These are phyloP conservation scores for Alitta virens DNA, from an alignment of 2,888 invertebrate genomes.

Conservation along the genomic window DNA sequence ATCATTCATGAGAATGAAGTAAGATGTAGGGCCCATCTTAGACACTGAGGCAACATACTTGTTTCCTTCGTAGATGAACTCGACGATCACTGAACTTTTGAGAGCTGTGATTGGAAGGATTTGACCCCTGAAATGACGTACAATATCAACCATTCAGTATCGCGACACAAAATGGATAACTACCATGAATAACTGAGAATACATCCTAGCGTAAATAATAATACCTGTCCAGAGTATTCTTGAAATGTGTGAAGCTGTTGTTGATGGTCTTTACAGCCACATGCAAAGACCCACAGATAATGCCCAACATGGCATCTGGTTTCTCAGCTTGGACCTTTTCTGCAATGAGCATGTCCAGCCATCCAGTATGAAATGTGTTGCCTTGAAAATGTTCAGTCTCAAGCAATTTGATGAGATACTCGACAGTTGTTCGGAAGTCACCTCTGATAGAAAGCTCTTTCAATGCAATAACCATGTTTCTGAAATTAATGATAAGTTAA, in stretches of 20 bases:
- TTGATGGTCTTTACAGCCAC: slow-evolving; percentile 86
- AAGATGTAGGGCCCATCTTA: slow-evolving; percentile 86
- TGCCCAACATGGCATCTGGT: slow-evolving; percentile 86
- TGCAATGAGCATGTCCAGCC: slow-evolving; percentile 94
- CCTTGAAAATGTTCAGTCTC: slow-evolving; percentile 85
- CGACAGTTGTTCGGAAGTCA: slow-evolving; percentile 97
- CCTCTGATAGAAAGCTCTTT: slow-evolving; percentile 97
- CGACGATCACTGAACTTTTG: slow-evolving; percentile 82
- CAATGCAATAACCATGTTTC: slow-evolving; percentile 91
- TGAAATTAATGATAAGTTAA: slow-evolving; percentile 51
- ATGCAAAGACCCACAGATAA: slow-evolving; percentile 88
- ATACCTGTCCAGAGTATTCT: slow-evolving; percentile 83
- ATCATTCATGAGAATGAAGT: slow-evolving; percentile 91
- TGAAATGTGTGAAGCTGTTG: slow-evolving; percentile 83
- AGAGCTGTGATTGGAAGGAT: slow-evolving; percentile 88
- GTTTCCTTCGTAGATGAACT: slow-evolving; percentile 83
- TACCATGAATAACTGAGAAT: too few species aligned
- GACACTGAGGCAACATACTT: slow-evolving; percentile 78
- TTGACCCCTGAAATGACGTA: slow-evolving; percentile 76
- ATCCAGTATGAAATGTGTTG: slow-evolving; percentile 92
- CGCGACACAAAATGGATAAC: too few species aligned
- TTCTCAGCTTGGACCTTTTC: slow-evolving; percentile 88
- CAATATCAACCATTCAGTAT: too few species aligned
- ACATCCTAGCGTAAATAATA: too few species aligned
- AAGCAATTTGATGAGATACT: slow-evolving; percentile 91